Base-by-base conservation (phyloP, 2,797 vertebrate genomes). In the Notolepis coatsorum region DNA sequence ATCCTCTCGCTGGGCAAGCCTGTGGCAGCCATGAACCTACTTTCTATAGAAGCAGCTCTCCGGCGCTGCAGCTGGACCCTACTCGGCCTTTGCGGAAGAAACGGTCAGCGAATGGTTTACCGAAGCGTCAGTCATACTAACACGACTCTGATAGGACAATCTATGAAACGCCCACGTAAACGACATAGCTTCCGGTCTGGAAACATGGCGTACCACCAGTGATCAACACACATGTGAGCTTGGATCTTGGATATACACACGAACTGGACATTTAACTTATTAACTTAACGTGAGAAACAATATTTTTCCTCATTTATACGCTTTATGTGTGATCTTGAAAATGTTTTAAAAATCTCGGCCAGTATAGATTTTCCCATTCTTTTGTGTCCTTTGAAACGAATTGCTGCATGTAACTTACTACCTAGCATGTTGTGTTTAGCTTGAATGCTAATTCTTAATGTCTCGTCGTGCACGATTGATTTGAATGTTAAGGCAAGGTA, bases 201-300 rank as follows among this genome's bases (percentile, higher is more conserved):
- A 4, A 60, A 18, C 43, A 82, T 91, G 85, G 90, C 86, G 85
- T 81, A 81, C 67, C 79, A 58, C 80, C 13, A 27, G 12, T 85
- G 77, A 81, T 42, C 25, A 79, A 71, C 91, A 75, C 82, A 91
- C 82, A 91, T 84, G 93, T 93, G 93, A 90, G 84, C 77, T 75
- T 72, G 42, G 27, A 15, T 7, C 25, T 5, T 46, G 43, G 43
- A 12, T 46, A 15, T 28, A 8, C 9, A 12, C 0, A 12, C 8
- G 21, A 49, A 21, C 57, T 10, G 39, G 42, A 59, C 53, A 67
- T 55, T 67, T 39, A 27, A n/a, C n/a, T n/a, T n/a, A n/a, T n/a
- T n/a, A n/a, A n/a, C n/a, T n/a, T n/a, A n/a, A 45, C 21, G 31
- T 38, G 45, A 37, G 13, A 50, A 51, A 15, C 13, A 9, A 35